phyloP scores from a whole-genome alignment of 2,888 invertebrate species.

The Nymphalis urticae region DNA sequence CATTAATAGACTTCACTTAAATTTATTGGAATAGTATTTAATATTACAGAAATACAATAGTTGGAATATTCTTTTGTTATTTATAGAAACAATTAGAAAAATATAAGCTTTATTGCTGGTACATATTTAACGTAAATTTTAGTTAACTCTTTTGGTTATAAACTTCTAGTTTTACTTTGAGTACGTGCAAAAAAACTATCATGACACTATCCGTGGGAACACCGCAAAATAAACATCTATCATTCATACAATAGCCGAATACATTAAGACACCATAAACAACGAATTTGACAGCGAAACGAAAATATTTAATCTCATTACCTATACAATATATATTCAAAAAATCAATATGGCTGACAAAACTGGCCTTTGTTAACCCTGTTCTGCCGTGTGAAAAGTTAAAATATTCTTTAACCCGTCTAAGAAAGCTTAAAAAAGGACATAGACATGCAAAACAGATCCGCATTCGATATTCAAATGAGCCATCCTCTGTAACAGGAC shows the following conservation, averaged over 20 bases:
- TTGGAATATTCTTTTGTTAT: not conserved
- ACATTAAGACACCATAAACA: slow-evolving; percentile 61
- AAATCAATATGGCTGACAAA: slow-evolving; percentile 55
- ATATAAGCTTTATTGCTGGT: too few relatives aligned
- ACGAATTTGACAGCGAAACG: slow-evolving; percentile 70
- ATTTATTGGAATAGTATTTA: slow-evolving; percentile 6
- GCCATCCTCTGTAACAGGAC: slow-evolving; percentile 56
- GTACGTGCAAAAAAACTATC: not conserved
- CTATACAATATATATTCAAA: slow-evolving; percentile 55
- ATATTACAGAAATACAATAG: not conserved
- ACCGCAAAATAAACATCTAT: slow-evolving; percentile 36
- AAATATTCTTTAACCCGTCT: slow-evolving; percentile 34
- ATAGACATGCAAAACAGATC: slow-evolving; percentile 74
- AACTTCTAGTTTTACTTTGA: not conserved
- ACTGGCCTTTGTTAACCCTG: slow-evolving; percentile 55
- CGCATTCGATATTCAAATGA: slow-evolving; percentile 76
- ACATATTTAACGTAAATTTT: too few relatives aligned
- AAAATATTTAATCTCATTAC: slow-evolving; percentile 81
- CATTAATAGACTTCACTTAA: slow-evolving; percentile 2
- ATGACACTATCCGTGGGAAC: slow-evolving; percentile 33
- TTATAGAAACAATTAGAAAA: too few relatives aligned
- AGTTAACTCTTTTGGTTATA: too few relatives aligned
- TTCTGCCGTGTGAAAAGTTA: slow-evolving; percentile 46
- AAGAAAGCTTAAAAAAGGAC: slow-evolving; percentile 47
- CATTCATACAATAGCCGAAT: slow-evolving; percentile 42